Percentiles rank a stretch among this genome's conserved stretches.
phyloP scores from a whole-genome alignment of 37 sponge, comb jelly and placozoan species.

The Haliclona indistincta region DNA sequence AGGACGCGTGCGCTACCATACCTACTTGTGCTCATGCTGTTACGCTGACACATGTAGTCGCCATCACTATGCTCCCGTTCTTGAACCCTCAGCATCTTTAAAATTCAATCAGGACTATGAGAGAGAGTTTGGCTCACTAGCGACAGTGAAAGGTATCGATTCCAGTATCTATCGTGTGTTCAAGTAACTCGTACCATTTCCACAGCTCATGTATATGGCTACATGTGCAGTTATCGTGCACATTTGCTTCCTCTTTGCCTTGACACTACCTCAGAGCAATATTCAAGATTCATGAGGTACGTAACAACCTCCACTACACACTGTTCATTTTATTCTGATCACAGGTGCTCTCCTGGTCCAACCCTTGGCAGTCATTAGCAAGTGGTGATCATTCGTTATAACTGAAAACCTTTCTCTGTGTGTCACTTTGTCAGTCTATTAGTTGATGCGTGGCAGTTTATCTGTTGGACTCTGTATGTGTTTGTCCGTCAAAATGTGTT shows the following conservation, averaged over 20 bases:
- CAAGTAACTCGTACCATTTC: not conserved
- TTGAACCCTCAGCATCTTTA: slow-evolving; percentile 57
- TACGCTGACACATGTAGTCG: slow-evolving; percentile 10
- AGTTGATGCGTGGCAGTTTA: too few relatives aligned
- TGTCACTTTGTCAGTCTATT: too few relatives aligned
- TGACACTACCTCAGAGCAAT: slow-evolving; percentile 46
- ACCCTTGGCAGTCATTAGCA: not conserved
- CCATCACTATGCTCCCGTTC: slow-evolving; percentile 37
- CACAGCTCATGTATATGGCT: slow-evolving; percentile 53
- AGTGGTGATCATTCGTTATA: not conserved
- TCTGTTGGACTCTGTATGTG: too few relatives aligned
- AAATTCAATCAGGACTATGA: slow-evolving; percentile 70
- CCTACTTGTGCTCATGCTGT: slow-evolving; percentile 78
- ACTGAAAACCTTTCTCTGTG: not conserved
- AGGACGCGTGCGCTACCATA: slow-evolving; percentile 76
- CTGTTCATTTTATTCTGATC: not conserved
- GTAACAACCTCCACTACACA: not conserved
- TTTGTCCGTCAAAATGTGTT: too few relatives aligned
- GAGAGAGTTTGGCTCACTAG: slow-evolving; percentile 47
- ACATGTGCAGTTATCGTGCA: slow-evolving; percentile 25
- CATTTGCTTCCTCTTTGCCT: slow-evolving; percentile 49
- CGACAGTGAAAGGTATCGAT: slow-evolving; percentile 44
- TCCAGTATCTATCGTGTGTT: not conserved
- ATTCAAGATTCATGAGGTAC: slow-evolving; percentile 55
- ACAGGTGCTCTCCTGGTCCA: not conserved